phyloP scores from a whole-genome alignment of 2,797 vertebrate species.

The Rhyacichthys aspro region DNA sequence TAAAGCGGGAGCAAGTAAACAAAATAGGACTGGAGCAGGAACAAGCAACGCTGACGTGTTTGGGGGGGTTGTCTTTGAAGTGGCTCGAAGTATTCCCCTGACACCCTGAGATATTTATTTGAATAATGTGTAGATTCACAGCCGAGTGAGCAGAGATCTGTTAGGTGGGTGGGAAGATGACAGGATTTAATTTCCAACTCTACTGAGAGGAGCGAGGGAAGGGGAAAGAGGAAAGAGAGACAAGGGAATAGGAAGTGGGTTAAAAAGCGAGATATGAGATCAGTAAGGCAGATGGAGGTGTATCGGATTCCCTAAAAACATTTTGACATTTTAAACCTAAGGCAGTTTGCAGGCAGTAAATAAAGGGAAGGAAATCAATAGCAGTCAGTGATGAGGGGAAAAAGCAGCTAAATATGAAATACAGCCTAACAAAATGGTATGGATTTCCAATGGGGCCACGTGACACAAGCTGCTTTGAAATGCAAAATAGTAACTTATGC shows the following conservation, averaged over 20 bases:
- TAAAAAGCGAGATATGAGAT: constrained; percentile 52
- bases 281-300: constrained; percentile 61
- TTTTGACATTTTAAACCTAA: constrained; percentile 83
- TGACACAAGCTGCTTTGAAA: constrained; percentile 84
- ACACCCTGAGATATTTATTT: constrained; percentile 77
- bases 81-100: constrained; percentile 76
- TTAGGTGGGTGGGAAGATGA: constrained; percentile 73
- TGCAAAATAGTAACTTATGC: constrained; percentile 86
- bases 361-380: constrained; percentile 83
- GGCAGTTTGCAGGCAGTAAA: constrained; percentile 83
- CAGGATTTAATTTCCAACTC: constrained; percentile 77
- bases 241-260: constrained; percentile 54
- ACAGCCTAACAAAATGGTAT: constrained; percentile 85
- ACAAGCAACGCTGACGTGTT: constrained; percentile 68
- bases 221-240: constrained; percentile 47
- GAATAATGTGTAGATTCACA: constrained; percentile 80
- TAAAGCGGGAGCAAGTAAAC: constrained; percentile 80
- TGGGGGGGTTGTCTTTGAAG: constrained; percentile 72
- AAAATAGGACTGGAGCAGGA: constrained; percentile 77
- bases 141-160: constrained; percentile 73
- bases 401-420: constrained; percentile 85
- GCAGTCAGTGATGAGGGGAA: constrained; percentile 81
- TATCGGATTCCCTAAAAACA: constrained; percentile 79
- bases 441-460: constrained; percentile 84
- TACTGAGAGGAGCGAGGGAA: constrained; percentile 48